Evolutionary conservation across 2,888 invertebrate genomes (phyloP).

Genomic region (Heliconius hortense): DNA sequence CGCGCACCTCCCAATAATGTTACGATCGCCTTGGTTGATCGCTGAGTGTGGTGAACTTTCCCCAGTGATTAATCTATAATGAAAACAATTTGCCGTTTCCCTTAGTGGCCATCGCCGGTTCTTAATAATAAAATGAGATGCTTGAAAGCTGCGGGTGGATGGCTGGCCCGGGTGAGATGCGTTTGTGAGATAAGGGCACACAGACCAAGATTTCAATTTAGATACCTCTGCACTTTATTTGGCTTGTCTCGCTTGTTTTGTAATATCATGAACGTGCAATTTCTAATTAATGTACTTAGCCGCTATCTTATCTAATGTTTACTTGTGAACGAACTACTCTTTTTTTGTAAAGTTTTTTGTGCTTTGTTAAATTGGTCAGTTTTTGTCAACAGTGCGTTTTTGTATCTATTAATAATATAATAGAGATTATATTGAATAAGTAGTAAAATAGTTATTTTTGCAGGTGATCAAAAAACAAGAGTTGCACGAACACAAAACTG

Average conservation of each 20-base stretch:
- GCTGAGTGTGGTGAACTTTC: constrained; percentile 57
- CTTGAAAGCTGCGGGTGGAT: constrained; percentile 78
- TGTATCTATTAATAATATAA: not conserved
- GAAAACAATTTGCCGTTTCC: constrained; percentile 45
- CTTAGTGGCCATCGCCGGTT: constrained; percentile 60
- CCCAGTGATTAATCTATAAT: constrained; percentile 50
- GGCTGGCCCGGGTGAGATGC: constrained; percentile 79
- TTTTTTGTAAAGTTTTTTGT: constrained; percentile 3
- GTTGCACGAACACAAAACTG: constrained; percentile 70
- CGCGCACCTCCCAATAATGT: constrained; percentile 65
- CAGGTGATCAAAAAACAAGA: constrained; percentile 79
- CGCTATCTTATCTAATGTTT: constrained; percentile 24
- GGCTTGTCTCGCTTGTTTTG: constrained; percentile 66
- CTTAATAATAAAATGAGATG: constrained; percentile 77
- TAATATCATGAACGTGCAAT: constrained; percentile 51
- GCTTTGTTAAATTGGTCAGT: constrained; percentile 29
- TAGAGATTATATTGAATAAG: not conserved
- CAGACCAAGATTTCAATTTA: constrained; percentile 75
- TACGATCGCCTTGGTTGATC: constrained; percentile 71
- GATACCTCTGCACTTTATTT: constrained; percentile 69
- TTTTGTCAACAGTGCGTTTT: constrained; percentile 33
- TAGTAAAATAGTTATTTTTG: constrained; percentile 50
- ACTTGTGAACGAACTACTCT: constrained; percentile 8
- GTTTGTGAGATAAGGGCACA: constrained; percentile 67
- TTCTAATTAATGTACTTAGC: constrained; percentile 41